Conservation (phyloP, 2,888 invertebrate species). For the Phyto melanocephala region DNA sequence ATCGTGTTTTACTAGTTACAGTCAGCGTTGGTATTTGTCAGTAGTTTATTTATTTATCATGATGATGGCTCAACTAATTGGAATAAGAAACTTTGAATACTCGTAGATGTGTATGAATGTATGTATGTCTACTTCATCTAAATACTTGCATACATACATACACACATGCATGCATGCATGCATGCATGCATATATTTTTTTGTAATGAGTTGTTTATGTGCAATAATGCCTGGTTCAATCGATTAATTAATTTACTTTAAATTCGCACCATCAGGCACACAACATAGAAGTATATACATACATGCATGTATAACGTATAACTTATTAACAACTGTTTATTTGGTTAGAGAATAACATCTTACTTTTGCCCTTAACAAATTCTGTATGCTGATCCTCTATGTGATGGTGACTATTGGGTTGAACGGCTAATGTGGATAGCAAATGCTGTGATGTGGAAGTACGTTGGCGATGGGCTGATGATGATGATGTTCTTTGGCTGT, state of each 20-base stretch:
- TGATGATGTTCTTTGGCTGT: constrained; percentile 66
- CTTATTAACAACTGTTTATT: too few species aligned
- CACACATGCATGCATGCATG: too few species aligned
- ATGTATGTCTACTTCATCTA: too few species aligned
- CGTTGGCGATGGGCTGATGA: constrained; percentile 66
- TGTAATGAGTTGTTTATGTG: background rate
- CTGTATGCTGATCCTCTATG: constrained; percentile 79
- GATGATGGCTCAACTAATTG: background rate
- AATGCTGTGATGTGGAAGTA: constrained; percentile 57
- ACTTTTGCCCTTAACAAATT: constrained; percentile 90
- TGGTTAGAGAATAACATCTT: constrained; percentile 80
- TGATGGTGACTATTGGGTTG: constrained; percentile 75
- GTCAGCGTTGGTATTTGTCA: background rate
- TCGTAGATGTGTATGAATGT: background rate
- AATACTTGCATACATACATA: background rate
- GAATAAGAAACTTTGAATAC: background rate
- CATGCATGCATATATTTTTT: background rate
- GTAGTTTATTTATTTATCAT: background rate
- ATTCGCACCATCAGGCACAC: background rate
- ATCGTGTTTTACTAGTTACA: constrained; percentile 1
- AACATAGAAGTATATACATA: background rate
- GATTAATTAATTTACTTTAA: constrained; percentile 33
- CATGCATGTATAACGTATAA: too few species aligned
- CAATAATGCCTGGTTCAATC: constrained; percentile 32
- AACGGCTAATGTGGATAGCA: constrained; percentile 57